Percentiles rank a stretch among this genome's conserved stretches.
Evolutionary conservation across 2,888 invertebrate genomes (phyloP).

Genomic region (Perizoma flavofasciatum): DNA sequence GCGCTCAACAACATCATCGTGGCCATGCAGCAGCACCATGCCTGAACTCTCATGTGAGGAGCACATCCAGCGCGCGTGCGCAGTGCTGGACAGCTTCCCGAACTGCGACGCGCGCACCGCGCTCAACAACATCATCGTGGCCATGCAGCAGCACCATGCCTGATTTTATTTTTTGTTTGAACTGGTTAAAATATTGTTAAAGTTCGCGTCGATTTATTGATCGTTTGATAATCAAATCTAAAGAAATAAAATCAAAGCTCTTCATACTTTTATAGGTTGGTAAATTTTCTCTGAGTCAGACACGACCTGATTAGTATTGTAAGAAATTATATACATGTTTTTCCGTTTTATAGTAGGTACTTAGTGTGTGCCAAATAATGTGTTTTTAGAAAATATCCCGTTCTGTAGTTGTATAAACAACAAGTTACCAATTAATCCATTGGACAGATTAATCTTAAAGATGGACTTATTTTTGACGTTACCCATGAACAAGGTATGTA

Average conservation of each 20-base stretch:
- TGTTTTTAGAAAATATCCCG: neutral
- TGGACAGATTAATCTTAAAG: neutral
- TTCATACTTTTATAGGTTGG: neutral
- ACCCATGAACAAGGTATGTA: slow-evolving; percentile 4
- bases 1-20: slow-evolving; percentile 94
- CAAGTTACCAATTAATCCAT: neutral
- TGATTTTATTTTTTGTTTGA: neutral
- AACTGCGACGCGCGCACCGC: slow-evolving; percentile 93
- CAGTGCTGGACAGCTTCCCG: slow-evolving; percentile 89
- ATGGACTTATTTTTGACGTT: slow-evolving; percentile 8
- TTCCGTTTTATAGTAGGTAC: neutral
- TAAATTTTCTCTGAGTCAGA: neutral
- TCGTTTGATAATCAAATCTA: neutral
- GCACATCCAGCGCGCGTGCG: slow-evolving; percentile 90
- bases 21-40: slow-evolving; percentile 88
- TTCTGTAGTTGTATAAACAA: neutral
- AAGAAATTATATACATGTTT: neutral
- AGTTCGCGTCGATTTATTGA: too few relatives aligned
- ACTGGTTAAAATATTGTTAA: too few relatives aligned
- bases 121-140: slow-evolving; percentile 92
- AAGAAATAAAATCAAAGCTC: neutral
- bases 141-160: slow-evolving; percentile 87
- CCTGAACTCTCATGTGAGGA: slow-evolving; percentile 67
- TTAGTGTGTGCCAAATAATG: slow-evolving; percentile 1
- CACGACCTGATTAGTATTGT: neutral